Conservation (phyloP, 2,888 invertebrate species). For the Epistrophe grossulariae region DNA sequence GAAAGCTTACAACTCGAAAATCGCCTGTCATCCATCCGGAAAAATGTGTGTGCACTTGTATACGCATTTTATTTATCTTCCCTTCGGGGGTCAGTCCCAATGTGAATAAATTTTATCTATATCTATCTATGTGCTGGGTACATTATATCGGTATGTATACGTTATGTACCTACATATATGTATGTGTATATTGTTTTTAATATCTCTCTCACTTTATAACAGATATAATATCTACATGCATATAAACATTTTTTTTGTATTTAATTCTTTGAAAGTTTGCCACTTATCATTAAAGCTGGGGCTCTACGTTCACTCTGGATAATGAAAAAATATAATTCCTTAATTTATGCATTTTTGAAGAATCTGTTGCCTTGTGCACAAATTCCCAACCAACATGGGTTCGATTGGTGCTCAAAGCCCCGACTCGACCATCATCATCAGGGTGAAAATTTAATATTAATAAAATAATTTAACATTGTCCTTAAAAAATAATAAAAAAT, state of each 20-base stretch:
- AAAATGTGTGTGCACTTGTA: slow-evolving; percentile 50
- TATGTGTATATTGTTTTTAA: not conserved
- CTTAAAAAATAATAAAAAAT: slow-evolving; percentile 20
- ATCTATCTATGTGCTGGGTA: slow-evolving; percentile 7
- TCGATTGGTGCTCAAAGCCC: slow-evolving; percentile 19
- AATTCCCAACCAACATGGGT: slow-evolving; percentile 47
- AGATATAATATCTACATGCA: not conserved
- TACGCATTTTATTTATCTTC: slow-evolving; percentile 51
- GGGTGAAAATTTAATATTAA: slow-evolving; percentile 55
- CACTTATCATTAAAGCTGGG: slow-evolving; percentile 67
- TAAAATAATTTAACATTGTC: slow-evolving; percentile 70
- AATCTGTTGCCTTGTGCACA: slow-evolving; percentile 63
- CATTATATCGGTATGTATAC: no score
- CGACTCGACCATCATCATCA: not conserved
- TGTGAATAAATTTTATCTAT: slow-evolving; percentile 41
- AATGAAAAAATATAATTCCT: slow-evolving; percentile 39
- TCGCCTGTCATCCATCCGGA: slow-evolving; percentile 69
- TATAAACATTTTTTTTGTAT: slow-evolving; percentile 3
- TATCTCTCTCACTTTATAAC: not conserved
- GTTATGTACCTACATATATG: not conserved
- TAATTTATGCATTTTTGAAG: slow-evolving; percentile 71
- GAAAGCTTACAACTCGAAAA: slow-evolving; percentile 72
- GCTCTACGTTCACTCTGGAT: slow-evolving; percentile 23
- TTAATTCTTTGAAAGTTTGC: slow-evolving; percentile 66
- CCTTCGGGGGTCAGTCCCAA: slow-evolving; percentile 33